phyloP scores from a whole-genome alignment of 2,113 vertebrate species.

The Cyanistes caeruleus region DNA sequence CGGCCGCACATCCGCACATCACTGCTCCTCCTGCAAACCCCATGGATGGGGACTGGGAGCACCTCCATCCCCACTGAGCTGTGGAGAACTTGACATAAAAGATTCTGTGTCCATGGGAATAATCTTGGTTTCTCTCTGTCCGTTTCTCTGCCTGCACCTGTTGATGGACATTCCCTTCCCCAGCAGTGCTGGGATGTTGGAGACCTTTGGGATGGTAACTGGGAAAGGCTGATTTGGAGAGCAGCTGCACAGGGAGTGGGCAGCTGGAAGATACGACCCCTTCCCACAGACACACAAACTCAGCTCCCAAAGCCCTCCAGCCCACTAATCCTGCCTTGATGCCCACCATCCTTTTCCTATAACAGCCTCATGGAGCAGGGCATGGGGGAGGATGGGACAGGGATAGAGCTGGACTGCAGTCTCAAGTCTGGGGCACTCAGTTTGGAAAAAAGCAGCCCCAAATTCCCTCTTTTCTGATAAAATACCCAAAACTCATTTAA shows the following conservation, averaged over 20 bases:
- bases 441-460: neutral
- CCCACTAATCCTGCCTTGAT: too few species aligned
- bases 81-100: neutral
- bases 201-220: neutral
- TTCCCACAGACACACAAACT: neutral
- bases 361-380: neutral
- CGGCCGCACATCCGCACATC: neutral
- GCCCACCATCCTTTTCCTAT: neutral
- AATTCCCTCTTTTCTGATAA: neutral
- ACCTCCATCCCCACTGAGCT: neutral
- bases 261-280: neutral
- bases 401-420: neutral
- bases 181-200: neutral
- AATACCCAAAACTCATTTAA: neutral
- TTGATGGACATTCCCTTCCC: neutral
- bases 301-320: neutral
- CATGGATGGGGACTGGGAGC: neutral
- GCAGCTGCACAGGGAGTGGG: neutral
- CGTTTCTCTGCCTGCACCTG: neutral
- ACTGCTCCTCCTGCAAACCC: neutral
- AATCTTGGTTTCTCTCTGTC: neutral
- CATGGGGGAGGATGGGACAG: neutral
- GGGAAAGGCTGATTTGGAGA: neutral
- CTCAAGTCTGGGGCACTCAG: neutral
- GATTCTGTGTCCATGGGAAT: accelerated